Percentiles rank a stretch among this genome's conserved stretches.
Conservation (phyloP, 2,113 vertebrate species). For the Octodon degus region DNA sequence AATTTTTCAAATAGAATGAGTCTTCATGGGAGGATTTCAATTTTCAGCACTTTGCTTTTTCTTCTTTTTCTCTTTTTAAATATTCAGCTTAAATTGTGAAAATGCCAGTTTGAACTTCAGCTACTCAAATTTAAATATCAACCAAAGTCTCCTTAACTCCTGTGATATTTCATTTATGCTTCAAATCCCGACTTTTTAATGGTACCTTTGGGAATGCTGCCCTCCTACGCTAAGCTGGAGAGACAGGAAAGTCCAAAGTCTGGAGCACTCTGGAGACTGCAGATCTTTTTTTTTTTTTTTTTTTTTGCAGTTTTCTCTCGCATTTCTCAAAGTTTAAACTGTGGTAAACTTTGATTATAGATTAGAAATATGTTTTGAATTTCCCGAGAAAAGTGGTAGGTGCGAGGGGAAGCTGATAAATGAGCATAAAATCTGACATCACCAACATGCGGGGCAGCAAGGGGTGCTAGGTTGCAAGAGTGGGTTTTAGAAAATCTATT, state of each 20-base stretch:
- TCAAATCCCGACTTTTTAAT: constrained; percentile 33
- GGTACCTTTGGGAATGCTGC: constrained; percentile 50
- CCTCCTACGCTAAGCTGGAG: background rate
- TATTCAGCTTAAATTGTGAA: constrained; percentile 70
- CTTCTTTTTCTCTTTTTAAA: constrained; percentile 41
- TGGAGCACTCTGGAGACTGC: background rate
- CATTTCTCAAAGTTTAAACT: constrained; percentile 11
- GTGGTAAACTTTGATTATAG: background rate
- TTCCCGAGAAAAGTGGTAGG: background rate
- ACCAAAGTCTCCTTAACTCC: constrained; percentile 48
- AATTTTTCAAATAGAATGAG: constrained; percentile 74
- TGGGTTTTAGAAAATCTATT: constrained; percentile 36
- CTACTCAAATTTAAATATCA: constrained; percentile 75
- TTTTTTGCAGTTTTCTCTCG: constrained; percentile 2
- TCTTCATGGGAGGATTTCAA: constrained; percentile 70
- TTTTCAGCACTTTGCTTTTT: constrained; percentile 62
- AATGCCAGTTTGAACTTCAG: constrained; percentile 77
- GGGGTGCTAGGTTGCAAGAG: background rate
- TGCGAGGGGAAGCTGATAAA: background rate
- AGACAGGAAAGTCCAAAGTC: background rate
- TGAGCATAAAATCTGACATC: background rate
- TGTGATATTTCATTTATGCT: constrained; percentile 61
- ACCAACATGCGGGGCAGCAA: background rate
- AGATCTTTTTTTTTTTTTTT: background rate
- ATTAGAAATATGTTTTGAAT: background rate